Base-by-base conservation (phyloP, 53 echinoderm and acorn worm species). In the Echinometra lucunter region DNA sequence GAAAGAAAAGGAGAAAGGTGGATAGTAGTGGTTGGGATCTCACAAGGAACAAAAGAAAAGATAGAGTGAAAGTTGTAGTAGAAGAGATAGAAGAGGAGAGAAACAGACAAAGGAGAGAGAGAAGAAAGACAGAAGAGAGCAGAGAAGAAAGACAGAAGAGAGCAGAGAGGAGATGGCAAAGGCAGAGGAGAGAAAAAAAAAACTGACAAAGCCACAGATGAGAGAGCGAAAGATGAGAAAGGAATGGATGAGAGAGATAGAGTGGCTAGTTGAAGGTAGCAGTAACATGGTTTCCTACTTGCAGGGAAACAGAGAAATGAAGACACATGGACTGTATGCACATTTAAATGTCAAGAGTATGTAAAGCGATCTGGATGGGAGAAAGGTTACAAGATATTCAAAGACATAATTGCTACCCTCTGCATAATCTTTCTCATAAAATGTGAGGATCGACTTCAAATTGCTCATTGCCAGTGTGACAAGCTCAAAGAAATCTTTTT, bases 291-390 rank as follows among this genome's bases (percentile, higher is more conserved):
- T 63, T 78, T 13, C 78, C 40, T 78, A 1, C 38, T 38, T 5
- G 7, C 40, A 78, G 28, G 42, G 78, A 72, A 2, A 72, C 7
- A 13, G 27, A 13, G 32, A 34, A 72, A 32, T 70, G 70, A 70
- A 70, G 70, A 70, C 27, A 72, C 72, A 72, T 72, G 72, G 34
- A 72, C 35, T 72, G 72, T 72, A 72, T 72, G 72, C 72, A 72
- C 72, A 72, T 72, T 35, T n/a, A 72, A 72, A 72, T 72, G 72
- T 72, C 72, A 72, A 72, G 72, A 15, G 72, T 72, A 35, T 35
- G 72, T 35, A 35, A 72, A 72, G 72, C 32, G 72, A 72, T 34
- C 13, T 13, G 15, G 32, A 12, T 32, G 70, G 11, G 12, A 70
- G 27, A 27, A 27, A 34, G 70, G 70, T 70, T 70, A 70, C 70